Evolutionary conservation across 2,113 vertebrate genomes (phyloP).

Genomic region (Trochalopteron elliotii): DNA sequence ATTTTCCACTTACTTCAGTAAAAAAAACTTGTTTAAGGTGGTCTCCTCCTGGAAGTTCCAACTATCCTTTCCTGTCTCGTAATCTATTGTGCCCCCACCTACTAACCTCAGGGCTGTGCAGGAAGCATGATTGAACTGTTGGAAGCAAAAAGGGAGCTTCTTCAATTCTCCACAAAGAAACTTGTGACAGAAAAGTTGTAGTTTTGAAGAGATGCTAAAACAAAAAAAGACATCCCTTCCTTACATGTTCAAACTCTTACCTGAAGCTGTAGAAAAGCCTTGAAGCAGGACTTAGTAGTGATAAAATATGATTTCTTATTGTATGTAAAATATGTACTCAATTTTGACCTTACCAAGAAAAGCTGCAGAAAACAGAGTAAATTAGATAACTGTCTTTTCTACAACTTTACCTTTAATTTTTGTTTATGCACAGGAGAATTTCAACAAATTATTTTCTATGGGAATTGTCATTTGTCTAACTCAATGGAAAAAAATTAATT

Average conservation of each 20-base stretch:
- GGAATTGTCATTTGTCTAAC: not conserved
- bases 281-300: not conserved
- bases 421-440: not conserved
- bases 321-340: not conserved
- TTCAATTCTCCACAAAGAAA: not conserved
- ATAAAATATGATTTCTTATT: not conserved
- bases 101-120: not conserved
- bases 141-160: not conserved
- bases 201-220: not conserved
- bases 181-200: not conserved
- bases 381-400: not conserved
- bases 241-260: not conserved
- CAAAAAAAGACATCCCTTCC: not conserved
- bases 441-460: not conserved
- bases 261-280: not conserved
- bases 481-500: not conserved
- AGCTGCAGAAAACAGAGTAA: not conserved
- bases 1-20: not conserved
- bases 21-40: not conserved
- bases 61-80: not conserved
- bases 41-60: not conserved
- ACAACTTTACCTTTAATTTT: not conserved
- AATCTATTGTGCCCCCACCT: not conserved
- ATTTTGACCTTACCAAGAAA: not conserved
- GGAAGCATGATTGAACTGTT: not conserved